Conservation (phyloP, 2,797 vertebrate genomes). For the Ibycter americanus region DNA sequence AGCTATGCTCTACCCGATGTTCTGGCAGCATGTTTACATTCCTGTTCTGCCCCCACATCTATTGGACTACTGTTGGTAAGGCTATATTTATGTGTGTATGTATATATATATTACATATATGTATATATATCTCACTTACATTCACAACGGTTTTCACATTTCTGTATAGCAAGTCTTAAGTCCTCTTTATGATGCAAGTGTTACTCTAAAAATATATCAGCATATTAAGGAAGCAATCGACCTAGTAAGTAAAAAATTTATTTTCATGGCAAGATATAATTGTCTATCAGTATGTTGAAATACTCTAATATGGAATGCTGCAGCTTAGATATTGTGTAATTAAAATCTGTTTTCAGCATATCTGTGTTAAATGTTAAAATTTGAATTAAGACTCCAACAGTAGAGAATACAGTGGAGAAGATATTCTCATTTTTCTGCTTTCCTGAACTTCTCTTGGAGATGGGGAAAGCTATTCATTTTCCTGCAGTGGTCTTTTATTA, state of each 20-base stretch:
- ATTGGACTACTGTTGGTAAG: conserved; percentile 98
- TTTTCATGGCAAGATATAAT: background rate
- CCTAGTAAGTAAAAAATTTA: background rate
- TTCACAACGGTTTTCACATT: background rate
- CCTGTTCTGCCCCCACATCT: conserved; percentile 95
- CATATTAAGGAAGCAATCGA: background rate
- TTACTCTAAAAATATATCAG: background rate
- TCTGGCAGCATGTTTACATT: conserved; percentile 99
- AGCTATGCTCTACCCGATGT: conserved; percentile 97
- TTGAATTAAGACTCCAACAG: background rate
- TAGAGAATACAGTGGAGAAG: background rate
- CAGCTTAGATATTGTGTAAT: background rate
- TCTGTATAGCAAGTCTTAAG: background rate
- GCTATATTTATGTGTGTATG: background rate
- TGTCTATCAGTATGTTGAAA: background rate
- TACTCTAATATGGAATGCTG: background rate
- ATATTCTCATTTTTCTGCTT: background rate
- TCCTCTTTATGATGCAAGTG: background rate
- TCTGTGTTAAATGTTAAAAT: background rate
- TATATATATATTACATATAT: background rate
- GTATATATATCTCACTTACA: background rate
- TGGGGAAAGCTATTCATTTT: background rate
- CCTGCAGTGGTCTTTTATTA: background rate
- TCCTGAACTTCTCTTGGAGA: background rate
- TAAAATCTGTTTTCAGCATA: background rate